Percentiles rank a stretch among this genome's conserved stretches.
These are phyloP conservation scores for Stigmatopora nigra DNA, from an alignment of 2,113 vertebrate species.

Conservation along the genomic window DNA sequence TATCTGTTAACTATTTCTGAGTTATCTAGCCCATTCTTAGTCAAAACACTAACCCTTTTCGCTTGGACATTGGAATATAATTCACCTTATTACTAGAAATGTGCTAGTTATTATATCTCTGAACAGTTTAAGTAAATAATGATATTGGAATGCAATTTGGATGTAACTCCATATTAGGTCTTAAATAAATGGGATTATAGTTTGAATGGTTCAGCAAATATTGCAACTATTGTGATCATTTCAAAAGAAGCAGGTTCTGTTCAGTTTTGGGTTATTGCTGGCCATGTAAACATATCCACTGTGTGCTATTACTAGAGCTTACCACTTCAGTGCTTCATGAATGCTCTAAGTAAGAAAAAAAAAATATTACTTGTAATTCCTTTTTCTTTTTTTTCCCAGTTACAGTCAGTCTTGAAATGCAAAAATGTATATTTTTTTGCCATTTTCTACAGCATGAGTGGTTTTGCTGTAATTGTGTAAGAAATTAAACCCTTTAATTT, in stretches of 20 bases:
- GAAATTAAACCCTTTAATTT: slow-evolving; percentile 64
- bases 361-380: slow-evolving; percentile 8
- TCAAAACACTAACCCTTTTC: neutral
- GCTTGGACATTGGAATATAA: neutral
- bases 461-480: slow-evolving; percentile 55
- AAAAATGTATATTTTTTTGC: slow-evolving; percentile 43
- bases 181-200: neutral
- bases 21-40: too few species aligned
- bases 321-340: slow-evolving; percentile 29
- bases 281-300: slow-evolving; percentile 7
- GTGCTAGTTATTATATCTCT: neutral
- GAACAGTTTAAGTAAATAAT: neutral
- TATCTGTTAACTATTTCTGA: too few species aligned
- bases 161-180: neutral
- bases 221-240: neutral
- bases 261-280: neutral
- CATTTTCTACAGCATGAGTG: slow-evolving; percentile 48
- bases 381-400: slow-evolving; percentile 34
- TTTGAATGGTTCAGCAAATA: neutral
- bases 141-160: neutral
- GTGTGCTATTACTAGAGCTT: slow-evolving; percentile 24
- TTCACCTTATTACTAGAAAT: neutral
- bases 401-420: slow-evolving; percentile 44
- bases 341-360: slow-evolving; percentile 35
- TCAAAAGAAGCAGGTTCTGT: neutral